A percentile compares a stretch with the other conserved stretches of the same genome.
These are phyloP conservation scores for Sebastes melanostomus DNA, from an alignment of 2,797 vertebrate species.

Conservation along the genomic window DNA sequence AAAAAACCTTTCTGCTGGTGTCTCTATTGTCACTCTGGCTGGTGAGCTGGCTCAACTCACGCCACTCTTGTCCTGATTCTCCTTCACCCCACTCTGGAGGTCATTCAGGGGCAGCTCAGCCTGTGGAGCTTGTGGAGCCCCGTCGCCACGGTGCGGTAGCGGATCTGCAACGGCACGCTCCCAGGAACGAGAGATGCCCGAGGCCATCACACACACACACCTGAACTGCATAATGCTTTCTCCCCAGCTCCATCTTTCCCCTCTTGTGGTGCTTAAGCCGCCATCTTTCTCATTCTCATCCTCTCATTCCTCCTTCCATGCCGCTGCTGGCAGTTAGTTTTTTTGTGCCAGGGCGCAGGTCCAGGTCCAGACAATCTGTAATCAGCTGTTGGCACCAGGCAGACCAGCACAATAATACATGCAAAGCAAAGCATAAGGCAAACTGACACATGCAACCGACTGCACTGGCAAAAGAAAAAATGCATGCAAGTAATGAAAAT, in stretches of 20 bases:
- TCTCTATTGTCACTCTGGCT: no score
- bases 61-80: no score
- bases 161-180: no score
- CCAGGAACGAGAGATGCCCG: no score
- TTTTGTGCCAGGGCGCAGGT: neutral
- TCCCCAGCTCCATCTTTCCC: neutral
- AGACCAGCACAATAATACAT: neutral
- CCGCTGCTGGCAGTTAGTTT: neutral
- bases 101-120: no score
- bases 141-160: no score
- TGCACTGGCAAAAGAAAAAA: neutral
- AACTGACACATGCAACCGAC: neutral
- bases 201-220: no score
- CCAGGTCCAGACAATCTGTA: neutral
- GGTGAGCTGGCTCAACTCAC: no score
- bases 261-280: neutral
- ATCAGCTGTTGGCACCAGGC: neutral
- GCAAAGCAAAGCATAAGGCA: neutral
- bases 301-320: neutral
- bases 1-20: no score
- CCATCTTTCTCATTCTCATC: neutral
- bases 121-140: no score
- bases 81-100: no score
- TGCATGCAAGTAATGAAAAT: neutral
- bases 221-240: no score